These are phyloP conservation scores for Microdon myrmicae DNA, from an alignment of 2,888 invertebrate genomes.

Conservation along the genomic window DNA sequence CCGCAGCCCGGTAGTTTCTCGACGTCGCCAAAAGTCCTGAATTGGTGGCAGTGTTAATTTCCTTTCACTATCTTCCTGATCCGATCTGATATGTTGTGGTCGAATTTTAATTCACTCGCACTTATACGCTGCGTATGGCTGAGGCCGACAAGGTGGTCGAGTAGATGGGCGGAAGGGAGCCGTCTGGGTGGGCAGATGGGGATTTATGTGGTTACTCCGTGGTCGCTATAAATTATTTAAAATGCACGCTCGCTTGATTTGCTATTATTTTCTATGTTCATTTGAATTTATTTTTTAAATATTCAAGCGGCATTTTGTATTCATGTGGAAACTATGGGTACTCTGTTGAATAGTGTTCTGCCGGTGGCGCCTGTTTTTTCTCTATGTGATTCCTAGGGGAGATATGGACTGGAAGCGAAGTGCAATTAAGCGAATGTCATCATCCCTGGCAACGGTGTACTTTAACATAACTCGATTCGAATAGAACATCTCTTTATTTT, in stretches of 20 bases:
- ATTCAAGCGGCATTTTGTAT: conserved; percentile 25
- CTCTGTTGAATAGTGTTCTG: too few relatives aligned
- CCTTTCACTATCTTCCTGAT: conserved; percentile 35
- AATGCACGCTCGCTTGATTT: conserved; percentile 4
- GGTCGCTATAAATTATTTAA: conserved; percentile 22
- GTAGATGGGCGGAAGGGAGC: background rate
- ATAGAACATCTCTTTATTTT: too few relatives aligned
- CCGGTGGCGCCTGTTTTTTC: too few relatives aligned
- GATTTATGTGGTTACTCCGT: conserved; percentile 3
- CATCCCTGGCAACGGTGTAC: too few relatives aligned
- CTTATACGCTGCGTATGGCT: conserved; percentile 13
- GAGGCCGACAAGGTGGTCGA: conserved; percentile 6
- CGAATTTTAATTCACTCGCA: conserved; percentile 43
- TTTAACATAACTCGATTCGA: too few relatives aligned
- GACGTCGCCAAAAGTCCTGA: conserved; percentile 1
- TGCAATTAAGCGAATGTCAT: too few relatives aligned
- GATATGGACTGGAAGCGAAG: too few relatives aligned
- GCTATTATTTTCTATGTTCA: conserved; percentile 24
- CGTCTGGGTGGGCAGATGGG: too few relatives aligned
- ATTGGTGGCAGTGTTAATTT: conserved; percentile 39
- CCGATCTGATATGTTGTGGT: conserved; percentile 34
- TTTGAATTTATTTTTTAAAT: conserved; percentile 20
- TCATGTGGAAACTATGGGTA: conserved; percentile 20
- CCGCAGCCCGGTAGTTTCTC: conserved; percentile 25
- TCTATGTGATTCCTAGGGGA: too few relatives aligned